These are phyloP conservation scores for Dusona sp. DNA, from an alignment of 2,888 invertebrate species.

Conservation along the genomic window DNA sequence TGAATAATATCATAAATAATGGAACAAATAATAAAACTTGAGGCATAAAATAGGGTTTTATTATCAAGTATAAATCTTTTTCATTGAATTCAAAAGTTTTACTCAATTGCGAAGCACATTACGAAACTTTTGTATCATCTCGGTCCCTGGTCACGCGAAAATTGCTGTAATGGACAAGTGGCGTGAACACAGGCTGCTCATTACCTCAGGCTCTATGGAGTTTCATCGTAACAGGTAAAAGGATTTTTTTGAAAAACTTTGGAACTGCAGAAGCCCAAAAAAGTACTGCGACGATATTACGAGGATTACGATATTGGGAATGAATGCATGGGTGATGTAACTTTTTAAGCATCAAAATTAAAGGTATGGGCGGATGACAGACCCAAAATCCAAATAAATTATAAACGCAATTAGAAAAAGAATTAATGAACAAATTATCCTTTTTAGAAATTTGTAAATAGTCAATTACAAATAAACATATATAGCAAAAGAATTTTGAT, in stretches of 20 bases:
- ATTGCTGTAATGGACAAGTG: conserved; percentile 47
- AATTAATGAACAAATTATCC: neutral
- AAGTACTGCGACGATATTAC: neutral
- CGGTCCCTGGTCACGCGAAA: conserved; percentile 44
- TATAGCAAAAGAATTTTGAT: neutral
- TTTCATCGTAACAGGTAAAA: neutral
- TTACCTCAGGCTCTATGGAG: conserved; percentile 3
- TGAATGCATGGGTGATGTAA: neutral
- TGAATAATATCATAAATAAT: neutral
- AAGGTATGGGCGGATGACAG: too few species aligned
- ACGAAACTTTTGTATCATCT: conserved; percentile 5
- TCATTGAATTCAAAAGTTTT: conserved; percentile 18
- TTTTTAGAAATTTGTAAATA: neutral
- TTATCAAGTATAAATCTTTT: conserved; percentile 3
- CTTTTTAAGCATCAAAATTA: neutral
- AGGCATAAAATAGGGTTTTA: neutral
- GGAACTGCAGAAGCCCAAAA: neutral
- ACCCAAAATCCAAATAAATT: neutral
- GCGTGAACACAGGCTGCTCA: conserved; percentile 45
- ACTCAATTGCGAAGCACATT: neutral
- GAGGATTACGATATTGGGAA: neutral
- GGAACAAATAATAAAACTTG: neutral
- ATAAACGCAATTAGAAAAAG: neutral
- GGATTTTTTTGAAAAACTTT: conserved; percentile 4
- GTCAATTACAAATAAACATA: neutral